Conservation (phyloP, 2,113 vertebrate genomes). For the Hippocampus abdominalis region DNA sequence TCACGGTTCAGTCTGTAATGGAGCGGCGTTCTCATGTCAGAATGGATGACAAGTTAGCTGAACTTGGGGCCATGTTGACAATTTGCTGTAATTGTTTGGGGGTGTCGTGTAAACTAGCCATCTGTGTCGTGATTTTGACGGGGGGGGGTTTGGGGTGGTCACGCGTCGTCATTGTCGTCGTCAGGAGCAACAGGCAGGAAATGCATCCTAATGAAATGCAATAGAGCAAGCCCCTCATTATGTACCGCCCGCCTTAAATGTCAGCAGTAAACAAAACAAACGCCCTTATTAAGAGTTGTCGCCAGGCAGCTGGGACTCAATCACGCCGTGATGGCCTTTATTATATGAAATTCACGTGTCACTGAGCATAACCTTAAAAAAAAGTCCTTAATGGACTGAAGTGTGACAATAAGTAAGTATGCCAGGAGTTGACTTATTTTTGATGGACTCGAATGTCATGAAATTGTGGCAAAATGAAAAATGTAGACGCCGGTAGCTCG, state of each 20-base stretch:
- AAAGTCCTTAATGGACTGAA: neutral
- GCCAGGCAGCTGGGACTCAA: neutral
- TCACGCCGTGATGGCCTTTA: slow-evolving; percentile 2
- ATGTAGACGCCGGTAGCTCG: neutral
- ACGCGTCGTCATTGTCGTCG: neutral
- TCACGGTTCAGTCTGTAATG: neutral
- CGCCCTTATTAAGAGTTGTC: neutral
- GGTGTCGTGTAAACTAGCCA: neutral
- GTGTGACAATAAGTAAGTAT: neutral
- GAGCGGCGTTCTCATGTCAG: neutral
- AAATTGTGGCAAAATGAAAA: neutral
- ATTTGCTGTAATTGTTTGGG: neutral
- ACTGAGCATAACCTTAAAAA: neutral
- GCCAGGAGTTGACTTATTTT: neutral
- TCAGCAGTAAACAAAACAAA: slow-evolving; percentile 53
- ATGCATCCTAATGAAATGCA: slow-evolving; percentile 59
- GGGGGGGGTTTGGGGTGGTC: slow-evolving; percentile 49
- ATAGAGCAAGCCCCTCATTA: slow-evolving; percentile 44
- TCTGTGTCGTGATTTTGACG: slow-evolving; percentile 2
- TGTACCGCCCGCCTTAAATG: slow-evolving; percentile 48
- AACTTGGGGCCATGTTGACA: neutral
- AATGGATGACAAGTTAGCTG: neutral
- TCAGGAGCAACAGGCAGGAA: slow-evolving; percentile 27
- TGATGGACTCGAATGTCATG: neutral
- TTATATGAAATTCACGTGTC: neutral